Conservation (phyloP, 1,140 invertebrate species). For the Lepidotrigona ventralis region DNA sequence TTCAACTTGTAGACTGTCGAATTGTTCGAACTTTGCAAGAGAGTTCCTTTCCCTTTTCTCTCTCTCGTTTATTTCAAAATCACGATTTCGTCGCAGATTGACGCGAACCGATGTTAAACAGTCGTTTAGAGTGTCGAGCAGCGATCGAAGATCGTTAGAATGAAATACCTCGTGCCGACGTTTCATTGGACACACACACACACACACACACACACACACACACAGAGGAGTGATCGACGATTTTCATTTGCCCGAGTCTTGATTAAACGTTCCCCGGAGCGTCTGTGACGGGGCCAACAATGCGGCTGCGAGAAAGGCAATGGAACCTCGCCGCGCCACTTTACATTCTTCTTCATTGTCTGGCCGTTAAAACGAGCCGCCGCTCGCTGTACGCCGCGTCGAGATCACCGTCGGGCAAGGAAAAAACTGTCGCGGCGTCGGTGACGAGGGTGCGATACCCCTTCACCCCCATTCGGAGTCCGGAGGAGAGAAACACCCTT, state of each 20-base stretch:
- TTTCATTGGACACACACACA: not conserved
- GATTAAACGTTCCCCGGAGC: slow-evolving; percentile 53
- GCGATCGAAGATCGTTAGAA: not conserved
- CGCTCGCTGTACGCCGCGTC: slow-evolving; percentile 7
- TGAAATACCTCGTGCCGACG: not conserved
- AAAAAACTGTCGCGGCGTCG: slow-evolving; percentile 44
- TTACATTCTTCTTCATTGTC: slow-evolving; percentile 65
- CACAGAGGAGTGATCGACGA: slow-evolving; percentile 18
- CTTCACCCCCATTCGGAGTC: not conserved
- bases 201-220: no score
- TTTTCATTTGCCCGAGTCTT: slow-evolving; percentile 20
- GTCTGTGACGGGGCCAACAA: slow-evolving; percentile 32
- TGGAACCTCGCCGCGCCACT: slow-evolving; percentile 56
- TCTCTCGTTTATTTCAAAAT: not conserved
- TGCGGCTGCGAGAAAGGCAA: slow-evolving; percentile 63
- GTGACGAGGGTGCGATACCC: slow-evolving; percentile 41
- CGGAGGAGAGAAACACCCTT: not conserved
- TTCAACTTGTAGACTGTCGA: no score
- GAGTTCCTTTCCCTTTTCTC: no score
- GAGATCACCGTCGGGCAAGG: slow-evolving; percentile 34
- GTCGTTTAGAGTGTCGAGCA: not conserved
- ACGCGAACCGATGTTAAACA: not conserved
- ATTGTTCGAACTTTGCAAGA: no score
- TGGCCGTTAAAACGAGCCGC: slow-evolving; percentile 54
- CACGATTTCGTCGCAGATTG: not conserved